Percentiles rank a stretch among this genome's conserved stretches.
These are phyloP conservation scores for Alouatta palliata DNA, from an alignment of 2,113 vertebrate species.

Conservation along the genomic window DNA sequence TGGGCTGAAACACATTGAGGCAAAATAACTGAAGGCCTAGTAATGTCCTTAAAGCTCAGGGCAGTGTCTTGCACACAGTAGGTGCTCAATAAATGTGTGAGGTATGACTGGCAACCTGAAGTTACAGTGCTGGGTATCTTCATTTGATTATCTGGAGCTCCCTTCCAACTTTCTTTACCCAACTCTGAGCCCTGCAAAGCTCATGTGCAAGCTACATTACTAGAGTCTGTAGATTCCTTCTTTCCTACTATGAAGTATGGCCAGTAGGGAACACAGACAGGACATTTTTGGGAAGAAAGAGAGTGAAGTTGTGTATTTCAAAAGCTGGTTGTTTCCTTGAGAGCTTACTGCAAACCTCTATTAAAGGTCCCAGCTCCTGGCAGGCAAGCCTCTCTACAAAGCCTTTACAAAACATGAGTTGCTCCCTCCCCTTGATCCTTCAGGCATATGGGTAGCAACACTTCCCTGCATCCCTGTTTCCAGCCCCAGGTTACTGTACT, in stretches of 20 bases:
- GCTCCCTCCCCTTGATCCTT: neutral
- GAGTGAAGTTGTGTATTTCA: neutral
- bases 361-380: neutral
- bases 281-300: too few relatives aligned
- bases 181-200: neutral
- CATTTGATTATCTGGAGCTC: neutral
- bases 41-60: neutral
- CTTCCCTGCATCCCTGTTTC: neutral
- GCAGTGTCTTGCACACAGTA: neutral
- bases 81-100: neutral
- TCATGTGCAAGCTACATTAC: neutral
- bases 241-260: neutral
- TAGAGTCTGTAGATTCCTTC: neutral
- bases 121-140: neutral
- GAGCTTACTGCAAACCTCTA: neutral
- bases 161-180: too few relatives aligned
- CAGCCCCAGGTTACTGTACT: neutral
- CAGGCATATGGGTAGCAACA: neutral
- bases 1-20: neutral
- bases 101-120: neutral
- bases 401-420: neutral
- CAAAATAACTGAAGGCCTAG: conserved; percentile 2
- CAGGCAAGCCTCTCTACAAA: neutral
- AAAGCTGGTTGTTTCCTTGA: neutral
- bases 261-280: neutral